Evolutionary conservation across 1,140 invertebrate species (phyloP), one percentile per base, ranked within the genome.

Genomic region (Neelides sp.): DNA sequence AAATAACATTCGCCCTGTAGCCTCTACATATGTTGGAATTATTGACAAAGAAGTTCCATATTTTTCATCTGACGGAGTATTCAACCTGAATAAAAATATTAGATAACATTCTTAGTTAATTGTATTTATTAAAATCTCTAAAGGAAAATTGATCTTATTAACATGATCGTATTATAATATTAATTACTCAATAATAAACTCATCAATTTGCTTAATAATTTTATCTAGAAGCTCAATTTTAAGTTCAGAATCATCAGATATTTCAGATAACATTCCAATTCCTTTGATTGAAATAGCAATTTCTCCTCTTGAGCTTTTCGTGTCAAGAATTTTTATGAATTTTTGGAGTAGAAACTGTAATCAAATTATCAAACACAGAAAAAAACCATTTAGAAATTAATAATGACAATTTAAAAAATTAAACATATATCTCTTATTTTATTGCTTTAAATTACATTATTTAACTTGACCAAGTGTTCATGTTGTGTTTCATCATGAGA

Each of bases 51-150:
- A 32, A 8, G 43, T 40, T 34, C 35, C 47, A 28, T 59, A 55
- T 22, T 50, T 55, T 12, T 53, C 53, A 1, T 19, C 26, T 24
- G 39, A 40, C 10, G 56, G 48, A 22, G 47, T 40, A 40, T 50
- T 50, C 1, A 57, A 19, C 32, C 55, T 57, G 23, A 48, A 39
- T 4, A 30, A 8, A 10, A 44, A 3, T 12, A 44, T 26, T 39
- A 39, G 27, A 4, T 12, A 7, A 7, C 36, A 39, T 7, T 7
- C 10, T 7, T 7, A 39, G 7, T 4, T 19, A 7, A 19, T 7
- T 39, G 7, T 8, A 76, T 57, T 66, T 64, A 60, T 71, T 69
- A 48, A 73, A 73, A 12, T 68, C 71, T 28, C 69, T 57, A 15
- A 34, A 15, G 19, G 66, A 62, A 12, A 48, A 35, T 44, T 65